These are phyloP conservation scores for Parnassius orleans DNA, from an alignment of 2,888 invertebrate species.

Conservation along the genomic window DNA sequence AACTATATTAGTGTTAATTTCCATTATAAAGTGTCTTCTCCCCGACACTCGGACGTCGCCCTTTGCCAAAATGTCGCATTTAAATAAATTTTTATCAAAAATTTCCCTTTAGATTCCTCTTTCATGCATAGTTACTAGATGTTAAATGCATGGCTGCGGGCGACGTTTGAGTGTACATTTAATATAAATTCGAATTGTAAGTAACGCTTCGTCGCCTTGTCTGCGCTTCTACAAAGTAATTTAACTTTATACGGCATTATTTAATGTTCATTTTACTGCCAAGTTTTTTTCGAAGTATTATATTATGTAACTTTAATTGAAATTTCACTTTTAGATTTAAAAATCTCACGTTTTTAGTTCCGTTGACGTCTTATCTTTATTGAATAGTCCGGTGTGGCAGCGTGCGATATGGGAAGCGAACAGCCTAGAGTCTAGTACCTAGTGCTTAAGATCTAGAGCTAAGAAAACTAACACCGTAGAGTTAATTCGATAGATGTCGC, in stretches of 20 bases:
- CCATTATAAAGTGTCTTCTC: slow-evolving; percentile 68
- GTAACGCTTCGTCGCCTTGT: slow-evolving; percentile 73
- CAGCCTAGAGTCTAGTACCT: neutral
- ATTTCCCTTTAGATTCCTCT: slow-evolving; percentile 56
- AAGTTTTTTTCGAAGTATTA: slow-evolving; percentile 54
- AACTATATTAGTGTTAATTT: slow-evolving; percentile 69
- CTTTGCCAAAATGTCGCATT: slow-evolving; percentile 50
- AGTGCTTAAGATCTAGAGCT: slow-evolving; percentile 7
- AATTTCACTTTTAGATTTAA: slow-evolving; percentile 61
- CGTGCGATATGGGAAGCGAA: slow-evolving; percentile 33
- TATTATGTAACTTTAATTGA: slow-evolving; percentile 54
- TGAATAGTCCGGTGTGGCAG: slow-evolving; percentile 54
- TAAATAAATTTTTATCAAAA: slow-evolving; percentile 54
- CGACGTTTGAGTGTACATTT: slow-evolving; percentile 38
- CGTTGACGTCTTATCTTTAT: slow-evolving; percentile 57
- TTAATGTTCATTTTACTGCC: slow-evolving; percentile 70
- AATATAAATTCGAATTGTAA: slow-evolving; percentile 57
- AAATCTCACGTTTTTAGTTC: slow-evolving; percentile 72
- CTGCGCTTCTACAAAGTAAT: slow-evolving; percentile 70
- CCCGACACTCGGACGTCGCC: slow-evolving; percentile 47
- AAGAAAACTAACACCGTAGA: slow-evolving; percentile 6
- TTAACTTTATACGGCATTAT: slow-evolving; percentile 35
- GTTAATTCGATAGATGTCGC: slow-evolving; percentile 21
- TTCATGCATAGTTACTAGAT: slow-evolving; percentile 47
- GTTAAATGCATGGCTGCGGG: slow-evolving; percentile 31